Evolutionary conservation across 2,797 vertebrate species (phyloP).

Genomic region (Coilia nasus): DNA sequence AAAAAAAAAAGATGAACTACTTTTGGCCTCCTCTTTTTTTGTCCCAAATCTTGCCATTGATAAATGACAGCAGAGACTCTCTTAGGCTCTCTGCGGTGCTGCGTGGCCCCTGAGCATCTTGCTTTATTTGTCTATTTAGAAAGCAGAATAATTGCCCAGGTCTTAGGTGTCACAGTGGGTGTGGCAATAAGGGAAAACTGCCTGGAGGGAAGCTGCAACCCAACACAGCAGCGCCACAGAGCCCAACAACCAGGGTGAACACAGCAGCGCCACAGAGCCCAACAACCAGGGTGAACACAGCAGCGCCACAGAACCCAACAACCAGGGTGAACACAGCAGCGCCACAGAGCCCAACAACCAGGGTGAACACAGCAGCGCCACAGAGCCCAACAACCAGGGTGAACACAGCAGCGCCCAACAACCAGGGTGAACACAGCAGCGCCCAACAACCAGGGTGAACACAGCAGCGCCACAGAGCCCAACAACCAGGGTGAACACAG

Average conservation of each 20-base stretch:
- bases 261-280: not conserved
- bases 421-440: too few species aligned
- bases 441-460: not conserved
- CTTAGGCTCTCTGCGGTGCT: constrained; percentile 32
- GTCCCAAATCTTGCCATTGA: constrained; percentile 52
- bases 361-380: not conserved
- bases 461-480: not conserved
- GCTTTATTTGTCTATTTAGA: constrained; percentile 55
- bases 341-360: not conserved
- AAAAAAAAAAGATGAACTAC: constrained; percentile 51
- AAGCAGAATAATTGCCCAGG: constrained; percentile 48
- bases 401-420: not conserved
- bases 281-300: not conserved
- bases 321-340: not conserved
- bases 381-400: not conserved
- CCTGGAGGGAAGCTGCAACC: constrained; percentile 57
- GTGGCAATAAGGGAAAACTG: constrained; percentile 49
- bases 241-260: not conserved
- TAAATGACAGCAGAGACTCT: constrained; percentile 56
- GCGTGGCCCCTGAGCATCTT: constrained; percentile 35
- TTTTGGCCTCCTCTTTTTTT: constrained; percentile 43
- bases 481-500: constrained; percentile 2
- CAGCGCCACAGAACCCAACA: not conserved
- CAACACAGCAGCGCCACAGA: not conserved
- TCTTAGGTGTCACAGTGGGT: constrained; percentile 41